A percentile compares a stretch with the other conserved stretches of the same genome.
Evolutionary conservation across 1,140 invertebrate species (phyloP).

Genomic region (Brachionus rotundiformis): DNA sequence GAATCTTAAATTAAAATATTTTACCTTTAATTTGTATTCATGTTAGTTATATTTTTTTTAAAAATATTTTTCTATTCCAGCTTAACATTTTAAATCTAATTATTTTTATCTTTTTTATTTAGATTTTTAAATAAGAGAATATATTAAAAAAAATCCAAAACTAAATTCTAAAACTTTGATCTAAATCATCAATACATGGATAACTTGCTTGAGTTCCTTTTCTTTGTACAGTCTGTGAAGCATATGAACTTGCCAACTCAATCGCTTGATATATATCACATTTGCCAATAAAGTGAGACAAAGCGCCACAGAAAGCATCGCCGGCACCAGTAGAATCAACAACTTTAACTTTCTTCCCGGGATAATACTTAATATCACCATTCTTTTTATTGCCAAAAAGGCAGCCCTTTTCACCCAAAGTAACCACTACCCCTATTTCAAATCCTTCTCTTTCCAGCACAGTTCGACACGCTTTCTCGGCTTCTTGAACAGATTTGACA

Average conservation of each 20-base stretch:
- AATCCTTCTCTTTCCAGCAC: conserved; percentile 36
- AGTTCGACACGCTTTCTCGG: conserved; percentile 10
- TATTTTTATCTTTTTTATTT: too few species aligned
- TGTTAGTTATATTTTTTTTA: too few species aligned
- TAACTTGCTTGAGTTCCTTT: conserved; percentile 84
- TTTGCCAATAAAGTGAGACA: conserved; percentile 74
- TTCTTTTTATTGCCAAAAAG: conserved; percentile 45
- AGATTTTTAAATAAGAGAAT: too few species aligned
- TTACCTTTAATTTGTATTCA: too few species aligned
- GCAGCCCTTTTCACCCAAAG: conserved; percentile 43
- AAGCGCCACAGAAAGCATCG: conserved; percentile 85
- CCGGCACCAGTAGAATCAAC: conserved; percentile 72
- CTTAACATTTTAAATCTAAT: too few species aligned
- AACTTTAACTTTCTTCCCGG: conserved; percentile 30
- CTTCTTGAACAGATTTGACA: conserved; percentile 4
- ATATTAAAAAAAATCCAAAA: neutral
- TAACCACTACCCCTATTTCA: conserved; percentile 46
- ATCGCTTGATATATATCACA: conserved; percentile 71
- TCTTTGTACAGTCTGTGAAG: conserved; percentile 74
- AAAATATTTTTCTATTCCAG: too few species aligned
- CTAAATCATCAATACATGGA: conserved; percentile 67
- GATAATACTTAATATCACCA: conserved; percentile 15
- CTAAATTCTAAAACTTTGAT: neutral
- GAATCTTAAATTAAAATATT: too few species aligned
- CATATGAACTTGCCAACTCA: conserved; percentile 73